Evolutionary conservation across 2,797 vertebrate genomes (phyloP).

Genomic region (Channallabes apus): DNA sequence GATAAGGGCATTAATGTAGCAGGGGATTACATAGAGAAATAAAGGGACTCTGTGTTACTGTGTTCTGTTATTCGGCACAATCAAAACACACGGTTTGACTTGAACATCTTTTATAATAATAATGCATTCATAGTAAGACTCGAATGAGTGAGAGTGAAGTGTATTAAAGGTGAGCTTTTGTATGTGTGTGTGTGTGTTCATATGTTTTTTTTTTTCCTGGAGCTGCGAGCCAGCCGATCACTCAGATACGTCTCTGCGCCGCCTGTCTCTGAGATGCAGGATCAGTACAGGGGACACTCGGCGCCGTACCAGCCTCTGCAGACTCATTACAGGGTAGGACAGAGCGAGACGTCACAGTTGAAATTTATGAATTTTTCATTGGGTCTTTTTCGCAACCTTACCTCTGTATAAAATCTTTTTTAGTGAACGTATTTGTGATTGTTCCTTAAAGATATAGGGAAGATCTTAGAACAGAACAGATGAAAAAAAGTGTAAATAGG

Average conservation of each 20-base stretch:
- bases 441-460: not conserved
- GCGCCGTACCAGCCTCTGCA: constrained; percentile 4
- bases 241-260: constrained; percentile 41
- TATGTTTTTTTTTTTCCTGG: not conserved
- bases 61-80: too few relatives aligned
- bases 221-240: constrained; percentile 46
- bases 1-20: too few relatives aligned
- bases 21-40: too few relatives aligned
- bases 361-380: not conserved
- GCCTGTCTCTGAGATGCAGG: constrained; percentile 51
- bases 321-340: constrained; percentile 7
- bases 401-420: not conserved
- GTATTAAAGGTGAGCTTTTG: not conserved
- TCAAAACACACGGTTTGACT: too few relatives aligned
- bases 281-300: constrained; percentile 49
- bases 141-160: not conserved
- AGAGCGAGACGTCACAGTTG: not conserved
- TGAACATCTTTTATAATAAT: not conserved
- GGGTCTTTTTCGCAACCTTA: not conserved
- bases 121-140: not conserved
- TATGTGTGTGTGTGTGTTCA: not conserved
- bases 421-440: not conserved
- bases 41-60: too few relatives aligned
- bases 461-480: not conserved
- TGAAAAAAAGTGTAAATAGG: not conserved